Percentiles rank a stretch among this genome's conserved stretches.
Conservation (phyloP, 2,888 invertebrate species). For the Galerucella nymphaeae region DNA sequence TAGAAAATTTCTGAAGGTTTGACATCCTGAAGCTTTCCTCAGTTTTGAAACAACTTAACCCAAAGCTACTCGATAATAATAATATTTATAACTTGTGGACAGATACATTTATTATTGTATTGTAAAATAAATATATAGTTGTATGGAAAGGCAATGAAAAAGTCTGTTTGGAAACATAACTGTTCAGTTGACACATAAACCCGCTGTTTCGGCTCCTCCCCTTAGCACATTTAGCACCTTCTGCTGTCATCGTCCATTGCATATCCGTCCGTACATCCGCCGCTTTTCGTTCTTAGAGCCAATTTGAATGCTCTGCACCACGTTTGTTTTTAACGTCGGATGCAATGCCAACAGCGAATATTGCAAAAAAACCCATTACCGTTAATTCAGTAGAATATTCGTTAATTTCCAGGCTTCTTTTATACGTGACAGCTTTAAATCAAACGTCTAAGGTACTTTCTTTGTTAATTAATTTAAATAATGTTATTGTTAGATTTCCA, state of each 20-base stretch:
- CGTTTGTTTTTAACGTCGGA: slow-evolving; percentile 35
- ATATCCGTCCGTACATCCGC: slow-evolving; percentile 14
- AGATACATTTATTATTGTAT: too few relatives aligned
- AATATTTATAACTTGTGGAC: too few relatives aligned
- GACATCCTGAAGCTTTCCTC: too few relatives aligned
- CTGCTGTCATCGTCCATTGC: slow-evolving; percentile 20
- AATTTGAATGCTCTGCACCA: slow-evolving; percentile 32
- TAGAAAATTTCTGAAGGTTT: too few relatives aligned
- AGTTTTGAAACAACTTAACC: too few relatives aligned
- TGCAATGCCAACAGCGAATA: slow-evolving; percentile 9
- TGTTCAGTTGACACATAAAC: not conserved
- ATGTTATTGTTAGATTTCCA: slow-evolving; percentile 18
- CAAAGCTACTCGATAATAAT: too few relatives aligned
- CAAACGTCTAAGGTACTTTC: slow-evolving; percentile 32
- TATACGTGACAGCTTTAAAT: slow-evolving; percentile 43
- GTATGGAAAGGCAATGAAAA: not conserved
- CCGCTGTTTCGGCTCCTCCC: not conserved
- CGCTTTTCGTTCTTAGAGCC: slow-evolving; percentile 1
- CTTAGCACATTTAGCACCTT: slow-evolving; percentile 26
- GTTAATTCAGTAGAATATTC: slow-evolving; percentile 35
- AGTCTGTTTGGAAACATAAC: not conserved
- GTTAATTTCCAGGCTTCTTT: slow-evolving; percentile 25
- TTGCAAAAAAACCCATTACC: slow-evolving; percentile 13
- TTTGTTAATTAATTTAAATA: slow-evolving; percentile 41
- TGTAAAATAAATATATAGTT: too few relatives aligned